phyloP scores from a whole-genome alignment of 2,113 vertebrate species.

The Tetrao urogallus region DNA sequence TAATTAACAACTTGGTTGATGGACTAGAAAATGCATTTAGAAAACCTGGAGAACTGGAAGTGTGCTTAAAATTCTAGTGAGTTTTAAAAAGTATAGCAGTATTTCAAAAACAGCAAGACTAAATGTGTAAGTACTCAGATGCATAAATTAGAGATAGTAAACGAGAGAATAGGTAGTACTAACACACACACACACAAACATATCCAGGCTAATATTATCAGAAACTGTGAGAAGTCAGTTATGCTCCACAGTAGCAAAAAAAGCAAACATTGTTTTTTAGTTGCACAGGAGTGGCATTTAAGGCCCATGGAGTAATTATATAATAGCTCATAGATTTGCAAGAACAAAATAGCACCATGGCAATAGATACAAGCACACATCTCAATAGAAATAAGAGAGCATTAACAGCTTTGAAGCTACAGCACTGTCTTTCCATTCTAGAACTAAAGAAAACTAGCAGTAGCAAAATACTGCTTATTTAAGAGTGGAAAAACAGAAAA shows the following conservation, averaged over 20 bases:
- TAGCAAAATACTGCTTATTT: background rate
- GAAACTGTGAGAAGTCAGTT: background rate
- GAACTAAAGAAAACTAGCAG: background rate
- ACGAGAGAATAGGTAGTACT: background rate
- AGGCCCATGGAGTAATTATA: background rate
- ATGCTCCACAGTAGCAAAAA: background rate
- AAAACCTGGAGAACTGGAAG: background rate
- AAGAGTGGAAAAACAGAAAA: background rate
- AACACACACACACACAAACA: background rate
- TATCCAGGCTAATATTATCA: background rate
- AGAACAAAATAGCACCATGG: background rate
- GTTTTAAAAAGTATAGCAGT: background rate
- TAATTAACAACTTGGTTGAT: background rate
- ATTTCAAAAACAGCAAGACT: background rate
- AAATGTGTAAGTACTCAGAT: background rate
- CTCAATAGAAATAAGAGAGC: background rate
- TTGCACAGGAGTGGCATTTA: background rate
- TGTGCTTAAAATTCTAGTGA: background rate
- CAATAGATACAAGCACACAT: background rate
- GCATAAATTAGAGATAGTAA: background rate
- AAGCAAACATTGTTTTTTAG: background rate
- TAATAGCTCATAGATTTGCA: background rate
- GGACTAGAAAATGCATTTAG: background rate
- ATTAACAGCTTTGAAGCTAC: background rate
- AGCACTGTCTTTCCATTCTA: background rate